Percentiles rank a stretch among this genome's conserved stretches.
Evolutionary conservation across 2,113 vertebrate species (phyloP).

Genomic region (Sylvilagus bachmani): DNA sequence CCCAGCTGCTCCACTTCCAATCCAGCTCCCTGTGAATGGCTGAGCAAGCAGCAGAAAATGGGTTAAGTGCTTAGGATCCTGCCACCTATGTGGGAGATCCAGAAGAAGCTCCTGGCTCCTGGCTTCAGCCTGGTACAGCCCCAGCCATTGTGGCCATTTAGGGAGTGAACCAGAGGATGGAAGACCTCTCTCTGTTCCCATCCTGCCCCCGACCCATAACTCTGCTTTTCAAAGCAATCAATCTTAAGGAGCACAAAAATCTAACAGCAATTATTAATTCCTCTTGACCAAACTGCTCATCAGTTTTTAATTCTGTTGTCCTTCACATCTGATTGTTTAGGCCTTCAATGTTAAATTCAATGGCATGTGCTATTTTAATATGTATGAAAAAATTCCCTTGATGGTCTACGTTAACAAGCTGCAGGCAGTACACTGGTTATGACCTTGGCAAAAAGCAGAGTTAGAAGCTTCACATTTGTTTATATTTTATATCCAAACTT

Average conservation of each 20-base stretch:
- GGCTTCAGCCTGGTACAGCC: too few species aligned
- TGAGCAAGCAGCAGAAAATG: too few species aligned
- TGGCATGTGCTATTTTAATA: slow-evolving; percentile 10
- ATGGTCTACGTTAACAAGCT: neutral
- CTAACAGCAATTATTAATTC: slow-evolving; percentile 23
- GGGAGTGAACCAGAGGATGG: too few species aligned
- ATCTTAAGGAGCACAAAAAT: neutral
- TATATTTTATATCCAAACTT: neutral
- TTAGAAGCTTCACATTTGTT: neutral
- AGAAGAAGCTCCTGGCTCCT: too few species aligned
- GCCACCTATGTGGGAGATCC: too few species aligned
- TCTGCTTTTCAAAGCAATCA: too few species aligned
- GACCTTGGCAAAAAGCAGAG: neutral
- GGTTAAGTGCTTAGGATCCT: too few species aligned
- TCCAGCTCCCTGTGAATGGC: too few species aligned
- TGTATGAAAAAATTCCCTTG: neutral
- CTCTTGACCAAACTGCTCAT: neutral
- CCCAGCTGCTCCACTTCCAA: too few species aligned
- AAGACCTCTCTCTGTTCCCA: too few species aligned
- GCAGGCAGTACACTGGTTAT: neutral
- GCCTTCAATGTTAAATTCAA: slow-evolving; percentile 5
- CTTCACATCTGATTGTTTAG: neutral
- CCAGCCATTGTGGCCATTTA: too few species aligned
- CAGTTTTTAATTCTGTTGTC: slow-evolving; percentile 29
- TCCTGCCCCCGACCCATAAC: too few species aligned